Percentiles rank a stretch among this genome's conserved stretches.
Conservation (phyloP, 2,888 invertebrate genomes). For the Eupithecia vulgata region DNA sequence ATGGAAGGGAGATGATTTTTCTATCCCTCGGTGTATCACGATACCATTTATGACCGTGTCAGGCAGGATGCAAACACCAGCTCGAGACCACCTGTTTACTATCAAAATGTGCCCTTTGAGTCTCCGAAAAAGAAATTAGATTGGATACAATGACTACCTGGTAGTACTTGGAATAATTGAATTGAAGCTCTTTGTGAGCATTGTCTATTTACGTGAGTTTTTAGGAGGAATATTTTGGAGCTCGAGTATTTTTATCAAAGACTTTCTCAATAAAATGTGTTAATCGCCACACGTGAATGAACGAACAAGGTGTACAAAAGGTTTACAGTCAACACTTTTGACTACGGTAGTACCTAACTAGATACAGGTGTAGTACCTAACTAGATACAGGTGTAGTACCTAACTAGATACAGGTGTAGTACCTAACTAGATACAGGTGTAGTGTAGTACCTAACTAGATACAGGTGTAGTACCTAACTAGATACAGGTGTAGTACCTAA, state of each 20-base stretch:
- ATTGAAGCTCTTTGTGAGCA: conserved; percentile 35
- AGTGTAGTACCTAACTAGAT: not conserved
- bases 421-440: not conserved
- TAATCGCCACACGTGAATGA: conserved; percentile 17
- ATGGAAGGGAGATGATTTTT: too few relatives aligned
- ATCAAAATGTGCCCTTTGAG: conserved; percentile 17
- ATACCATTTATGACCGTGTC: not conserved
- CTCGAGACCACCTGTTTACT: conserved; percentile 4
- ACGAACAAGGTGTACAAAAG: not conserved
- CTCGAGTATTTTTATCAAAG: conserved; percentile 25
- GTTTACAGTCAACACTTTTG: not conserved
- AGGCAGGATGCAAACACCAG: not conserved
- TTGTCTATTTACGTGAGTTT: conserved; percentile 28
- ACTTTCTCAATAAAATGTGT: conserved; percentile 19
- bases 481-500: not conserved
- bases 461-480: not conserved
- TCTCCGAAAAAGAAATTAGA: conserved; percentile 34
- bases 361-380: not conserved
- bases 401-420: not conserved
- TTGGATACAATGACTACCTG: conserved; percentile 37
- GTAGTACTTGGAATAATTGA: conserved; percentile 35
- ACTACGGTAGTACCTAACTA: not conserved
- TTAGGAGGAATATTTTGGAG: conserved; percentile 23
- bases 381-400: too few relatives aligned
- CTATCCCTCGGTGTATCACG: not conserved